Evolutionary conservation across 2,797 vertebrate genomes (phyloP).

Genomic region (Lindbergichthys nudifrons): DNA sequence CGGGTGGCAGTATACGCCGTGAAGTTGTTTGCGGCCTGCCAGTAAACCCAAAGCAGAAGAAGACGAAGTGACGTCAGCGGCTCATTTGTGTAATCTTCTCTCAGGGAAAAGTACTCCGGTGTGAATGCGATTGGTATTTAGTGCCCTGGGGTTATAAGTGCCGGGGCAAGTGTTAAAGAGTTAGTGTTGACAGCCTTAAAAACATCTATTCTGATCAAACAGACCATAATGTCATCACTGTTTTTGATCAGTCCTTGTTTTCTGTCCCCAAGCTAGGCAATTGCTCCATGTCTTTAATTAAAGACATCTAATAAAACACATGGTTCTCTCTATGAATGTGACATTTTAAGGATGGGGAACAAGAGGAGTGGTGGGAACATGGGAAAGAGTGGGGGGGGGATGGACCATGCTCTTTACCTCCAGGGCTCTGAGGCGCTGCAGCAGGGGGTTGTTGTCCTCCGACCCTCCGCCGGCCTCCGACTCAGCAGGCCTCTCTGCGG

Average conservation of each 20-base stretch:
- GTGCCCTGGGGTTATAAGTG: too few species aligned
- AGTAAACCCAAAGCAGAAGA: too few species aligned
- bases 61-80: too few species aligned
- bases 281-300: neutral
- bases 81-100: too few species aligned
- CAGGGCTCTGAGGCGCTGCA: constrained; percentile 87
- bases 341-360: constrained; percentile 6
- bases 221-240: neutral
- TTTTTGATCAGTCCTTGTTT: neutral
- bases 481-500: constrained; percentile 29
- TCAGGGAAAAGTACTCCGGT: too few species aligned
- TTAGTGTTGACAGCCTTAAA: too few species aligned
- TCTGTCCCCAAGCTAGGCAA: neutral
- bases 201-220: neutral
- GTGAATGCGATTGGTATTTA: too few species aligned
- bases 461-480: constrained; percentile 64
- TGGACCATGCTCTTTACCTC: constrained; percentile 84
- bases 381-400: neutral
- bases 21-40: too few species aligned
- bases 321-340: constrained; percentile 6
- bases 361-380: neutral
- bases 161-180: too few species aligned
- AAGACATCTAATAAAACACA: neutral
- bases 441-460: constrained; percentile 85
- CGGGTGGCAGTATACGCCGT: too few species aligned